Percentiles rank a stretch among this genome's conserved stretches.
Conservation (phyloP, 2,797 vertebrate genomes). For the Glyptemys insculpta region DNA sequence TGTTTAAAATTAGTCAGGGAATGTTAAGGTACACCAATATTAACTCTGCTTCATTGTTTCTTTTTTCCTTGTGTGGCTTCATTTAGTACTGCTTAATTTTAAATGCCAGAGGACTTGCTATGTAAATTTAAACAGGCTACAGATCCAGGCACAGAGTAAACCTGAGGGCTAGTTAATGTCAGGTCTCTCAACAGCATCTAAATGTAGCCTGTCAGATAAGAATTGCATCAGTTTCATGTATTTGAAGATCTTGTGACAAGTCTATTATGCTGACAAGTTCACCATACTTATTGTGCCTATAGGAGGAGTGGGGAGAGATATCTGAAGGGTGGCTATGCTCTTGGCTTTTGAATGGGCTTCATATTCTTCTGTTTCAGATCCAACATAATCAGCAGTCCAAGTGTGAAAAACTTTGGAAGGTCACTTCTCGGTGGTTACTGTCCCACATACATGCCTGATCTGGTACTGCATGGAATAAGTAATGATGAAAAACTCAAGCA, state of each 20-base stretch:
- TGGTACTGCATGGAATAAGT: slow-evolving; percentile 88
- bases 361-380: slow-evolving; percentile 79
- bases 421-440: slow-evolving; percentile 90
- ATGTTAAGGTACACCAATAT: neutral
- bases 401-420: slow-evolving; percentile 86
- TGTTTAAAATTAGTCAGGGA: neutral
- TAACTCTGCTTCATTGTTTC: neutral
- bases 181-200: neutral
- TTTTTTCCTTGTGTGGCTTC: neutral
- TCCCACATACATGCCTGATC: slow-evolving; percentile 87
- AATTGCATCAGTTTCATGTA: neutral
- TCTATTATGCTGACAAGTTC: neutral
- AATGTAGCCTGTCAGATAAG: neutral
- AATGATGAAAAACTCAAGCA: slow-evolving; percentile 86
- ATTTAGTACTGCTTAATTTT: neutral
- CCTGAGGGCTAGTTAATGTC: neutral
- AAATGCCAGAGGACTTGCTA: neutral
- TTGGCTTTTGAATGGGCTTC: neutral
- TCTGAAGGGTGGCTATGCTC: neutral
- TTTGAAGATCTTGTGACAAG: neutral
- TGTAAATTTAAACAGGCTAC: neutral
- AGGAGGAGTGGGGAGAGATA: neutral
- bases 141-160: neutral
- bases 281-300: neutral
- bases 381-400: slow-evolving; percentile 82